A percentile compares a stretch with the other conserved stretches of the same genome.
Evolutionary conservation across 1,140 invertebrate genomes (phyloP).

Genomic region (Saccostrea cuccullata): DNA sequence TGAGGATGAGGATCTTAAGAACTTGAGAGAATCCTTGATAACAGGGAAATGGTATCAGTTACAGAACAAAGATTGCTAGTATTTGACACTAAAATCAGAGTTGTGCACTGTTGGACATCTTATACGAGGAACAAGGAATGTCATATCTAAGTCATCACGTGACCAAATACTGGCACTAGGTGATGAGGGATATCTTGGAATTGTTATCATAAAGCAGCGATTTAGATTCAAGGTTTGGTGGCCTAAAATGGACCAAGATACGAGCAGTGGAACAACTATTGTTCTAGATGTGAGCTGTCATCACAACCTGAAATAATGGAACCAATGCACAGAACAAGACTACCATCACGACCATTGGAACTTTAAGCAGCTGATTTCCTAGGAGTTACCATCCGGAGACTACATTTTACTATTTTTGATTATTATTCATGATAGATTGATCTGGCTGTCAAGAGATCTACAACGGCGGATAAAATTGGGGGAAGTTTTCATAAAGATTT

Average conservation of each 20-base stretch:
- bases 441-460: slow-evolving; percentile 42
- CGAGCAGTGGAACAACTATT: slow-evolving; percentile 48
- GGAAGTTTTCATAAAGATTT: slow-evolving; percentile 23
- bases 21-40: neutral
- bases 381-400: no score
- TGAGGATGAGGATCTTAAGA: neutral
- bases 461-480: slow-evolving; percentile 45
- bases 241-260: slow-evolving; percentile 55
- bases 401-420: slow-evolving; percentile 51
- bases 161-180: slow-evolving; percentile 24
- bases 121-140: slow-evolving; percentile 22
- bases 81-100: slow-evolving; percentile 37
- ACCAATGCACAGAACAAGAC: slow-evolving; percentile 1
- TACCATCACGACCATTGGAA: slow-evolving; percentile 47
- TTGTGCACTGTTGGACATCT: slow-evolving; percentile 41
- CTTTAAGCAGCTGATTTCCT: neutral
- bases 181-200: slow-evolving; percentile 72
- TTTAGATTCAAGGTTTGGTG: slow-evolving; percentile 73
- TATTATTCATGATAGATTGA: slow-evolving; percentile 58
- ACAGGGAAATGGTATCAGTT: slow-evolving; percentile 20
- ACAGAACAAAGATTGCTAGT: slow-evolving; percentile 14
- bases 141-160: slow-evolving; percentile 2
- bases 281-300: slow-evolving; percentile 55
- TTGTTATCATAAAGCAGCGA: slow-evolving; percentile 65
- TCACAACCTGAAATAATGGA: no score